Base-by-base conservation (phyloP, 2,888 invertebrate genomes). In the Eupsilia transversa region DNA sequence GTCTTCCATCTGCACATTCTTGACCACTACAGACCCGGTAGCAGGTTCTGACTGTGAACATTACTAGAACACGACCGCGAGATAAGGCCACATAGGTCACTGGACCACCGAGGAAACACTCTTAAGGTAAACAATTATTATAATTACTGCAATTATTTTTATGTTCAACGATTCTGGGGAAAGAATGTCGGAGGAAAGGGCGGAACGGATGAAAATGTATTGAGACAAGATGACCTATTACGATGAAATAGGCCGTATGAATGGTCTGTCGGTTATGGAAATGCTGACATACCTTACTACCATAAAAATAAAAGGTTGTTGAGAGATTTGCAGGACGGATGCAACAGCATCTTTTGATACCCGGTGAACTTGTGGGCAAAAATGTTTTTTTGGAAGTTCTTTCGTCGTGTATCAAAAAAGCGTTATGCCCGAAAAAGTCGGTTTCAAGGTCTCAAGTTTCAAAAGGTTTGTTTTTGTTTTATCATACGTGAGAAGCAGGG, bases 51-150 rank as follows among this genome's bases (percentile, higher is more conserved):
- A 27, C 57, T 30, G n/a, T 41, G 23, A 43, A 64, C 64, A 65
- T 74, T 71, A 76, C 68, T 71, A 68, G 74, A 67, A 80, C 80
- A 74, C 54, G 79, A 72, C 64, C 81, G 61, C 20, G 17, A 60
- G 38, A 33, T 61, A 66, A 72, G 80, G 67, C 49, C 70, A 46
- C 72, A n/a, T 43, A 77, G 77, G 70, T 84, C 82, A 84, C 70
- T 59, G 46, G 84, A 80, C 77, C 65, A 70, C 69, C 74, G 49
- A 59, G 33, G 41, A 49, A 68, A 57, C 54, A 65, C 41, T 52
- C 2, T 41, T 70, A 77, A 72, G 72, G 56, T 66, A 73, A 57
- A 4, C 67, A 80, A 82, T 83, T 80, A 83, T 35, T 35, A 60
- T 83, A 82, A 82, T 72, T 54, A 60, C 67, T 35, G 20, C 54